Evolutionary conservation across 2,113 vertebrate species (phyloP), one percentile per base, ranked within the genome.

Genomic region (Choloepus hoffmanni): DNA sequence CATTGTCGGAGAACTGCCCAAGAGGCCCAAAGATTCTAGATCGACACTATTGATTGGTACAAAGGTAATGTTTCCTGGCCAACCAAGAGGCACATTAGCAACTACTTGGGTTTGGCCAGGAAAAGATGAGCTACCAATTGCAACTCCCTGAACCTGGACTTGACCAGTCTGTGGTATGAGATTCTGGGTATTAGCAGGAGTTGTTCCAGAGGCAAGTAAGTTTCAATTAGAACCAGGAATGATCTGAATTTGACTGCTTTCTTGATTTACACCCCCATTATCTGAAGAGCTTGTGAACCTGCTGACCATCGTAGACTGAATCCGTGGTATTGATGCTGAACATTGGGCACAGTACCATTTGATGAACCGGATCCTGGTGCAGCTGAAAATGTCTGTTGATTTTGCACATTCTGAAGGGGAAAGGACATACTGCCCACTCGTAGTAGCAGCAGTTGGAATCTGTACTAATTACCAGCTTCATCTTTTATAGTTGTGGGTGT

Each of bases 321-420:
- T 99, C 98, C 99, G 99, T 98, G 99, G 99, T 98, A 99, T 99
- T 99, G 99, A 98, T 99, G 99, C 89, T 99, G 99, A 99, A 99
- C 99, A 96, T 99, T 99, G 99, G 99, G 99, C 99, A 99, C 99
- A 98, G 99, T 98, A 98, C 99, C 99, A 99, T 99, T 99, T 97
- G 99, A 99, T 92, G 98, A 98, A 96, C 99, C 99, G 82, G 99
- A 99, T 99, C 99, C 99, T 95, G 99, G 99, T 72, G 99, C 99
- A 98, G 99, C 99, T 98, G 99, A 99, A 98, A 99, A 99, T 97
- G 99, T 99, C 97, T 99, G 99, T 97, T 99, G 99, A 99, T 99
- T 99, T 98, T 99, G 99, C 98, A 99, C 98, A 99, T 99, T 99
- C 98, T 99, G 99, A 97, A 99, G 43, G 98, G 97, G 99, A 99